Evolutionary conservation across 2,113 vertebrate genomes (phyloP).

Genomic region (Podilymbus podiceps): DNA sequence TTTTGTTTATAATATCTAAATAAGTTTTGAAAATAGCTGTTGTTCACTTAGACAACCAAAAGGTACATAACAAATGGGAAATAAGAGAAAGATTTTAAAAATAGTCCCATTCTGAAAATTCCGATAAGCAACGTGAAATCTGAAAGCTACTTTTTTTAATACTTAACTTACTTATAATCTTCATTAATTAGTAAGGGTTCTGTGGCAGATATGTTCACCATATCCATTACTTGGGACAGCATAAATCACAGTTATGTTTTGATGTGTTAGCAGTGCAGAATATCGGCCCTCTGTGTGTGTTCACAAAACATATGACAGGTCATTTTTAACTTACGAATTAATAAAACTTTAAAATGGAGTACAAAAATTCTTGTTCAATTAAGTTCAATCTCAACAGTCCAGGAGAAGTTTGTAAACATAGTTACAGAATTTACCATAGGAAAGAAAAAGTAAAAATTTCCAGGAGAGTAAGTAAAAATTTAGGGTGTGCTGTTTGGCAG

Average conservation of each 20-base stretch:
- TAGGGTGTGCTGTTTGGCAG: not conserved
- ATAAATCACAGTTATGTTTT: not conserved
- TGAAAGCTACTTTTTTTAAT: not conserved
- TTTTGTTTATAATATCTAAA: not conserved
- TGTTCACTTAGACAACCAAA: not conserved
- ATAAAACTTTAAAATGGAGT: not conserved
- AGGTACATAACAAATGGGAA: not conserved
- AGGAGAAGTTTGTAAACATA: not conserved
- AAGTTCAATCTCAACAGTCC: not conserved
- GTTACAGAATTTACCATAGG: not conserved
- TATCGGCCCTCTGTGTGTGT: not conserved
- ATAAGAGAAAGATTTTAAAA: not conserved
- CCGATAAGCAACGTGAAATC: not conserved
- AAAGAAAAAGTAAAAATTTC: not conserved
- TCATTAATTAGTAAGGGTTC: not conserved
- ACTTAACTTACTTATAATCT: not conserved
- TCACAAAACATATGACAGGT: not conserved
- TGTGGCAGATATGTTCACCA: not conserved
- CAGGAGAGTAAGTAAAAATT: not conserved
- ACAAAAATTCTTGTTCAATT: not conserved
- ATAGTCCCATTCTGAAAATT: not conserved
- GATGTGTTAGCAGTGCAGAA: not conserved
- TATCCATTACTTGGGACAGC: not conserved
- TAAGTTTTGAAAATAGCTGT: not conserved
- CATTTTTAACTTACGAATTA: not conserved